Conservation (phyloP, 2,797 vertebrate species). For the Phrynocephalus guinanensis region DNA sequence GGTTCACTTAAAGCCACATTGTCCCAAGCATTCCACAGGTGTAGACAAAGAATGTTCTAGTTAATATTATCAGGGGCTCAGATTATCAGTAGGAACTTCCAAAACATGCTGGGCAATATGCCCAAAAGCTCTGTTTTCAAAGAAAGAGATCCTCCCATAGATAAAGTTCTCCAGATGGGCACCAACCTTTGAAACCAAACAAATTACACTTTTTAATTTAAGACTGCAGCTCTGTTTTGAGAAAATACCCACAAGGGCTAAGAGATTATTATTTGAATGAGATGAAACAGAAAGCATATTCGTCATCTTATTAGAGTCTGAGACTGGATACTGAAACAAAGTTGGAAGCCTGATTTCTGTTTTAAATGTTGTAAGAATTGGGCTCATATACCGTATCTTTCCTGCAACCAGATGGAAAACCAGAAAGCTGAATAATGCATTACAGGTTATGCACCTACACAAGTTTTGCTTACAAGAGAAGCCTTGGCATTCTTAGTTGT, state of each 20-base stretch:
- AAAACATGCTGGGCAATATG: neutral
- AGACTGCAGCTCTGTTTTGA: neutral
- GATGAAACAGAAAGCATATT: neutral
- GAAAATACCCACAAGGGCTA: neutral
- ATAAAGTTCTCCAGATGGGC: neutral
- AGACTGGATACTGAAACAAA: neutral
- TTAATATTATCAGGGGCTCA: neutral
- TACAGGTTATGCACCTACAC: conserved; percentile 41
- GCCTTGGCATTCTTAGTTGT: conserved; percentile 69
- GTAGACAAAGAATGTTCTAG: neutral
- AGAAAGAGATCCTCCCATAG: neutral
- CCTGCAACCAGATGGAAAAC: conserved; percentile 35
- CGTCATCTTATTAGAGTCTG: neutral
- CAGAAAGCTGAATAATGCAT: conserved; percentile 25
- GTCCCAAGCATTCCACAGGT: neutral
- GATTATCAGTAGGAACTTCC: neutral
- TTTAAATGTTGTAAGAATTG: conserved; percentile 17
- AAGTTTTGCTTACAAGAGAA: conserved; percentile 55
- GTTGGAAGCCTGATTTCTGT: neutral
- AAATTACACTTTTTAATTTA: no score
- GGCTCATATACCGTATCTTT: conserved; percentile 2
- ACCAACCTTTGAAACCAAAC: neutral
- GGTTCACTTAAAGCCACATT: neutral
- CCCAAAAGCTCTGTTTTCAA: neutral
- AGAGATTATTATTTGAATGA: neutral